phyloP scores from a whole-genome alignment of 1,140 invertebrate species.

The Drosophila rufa region DNA sequence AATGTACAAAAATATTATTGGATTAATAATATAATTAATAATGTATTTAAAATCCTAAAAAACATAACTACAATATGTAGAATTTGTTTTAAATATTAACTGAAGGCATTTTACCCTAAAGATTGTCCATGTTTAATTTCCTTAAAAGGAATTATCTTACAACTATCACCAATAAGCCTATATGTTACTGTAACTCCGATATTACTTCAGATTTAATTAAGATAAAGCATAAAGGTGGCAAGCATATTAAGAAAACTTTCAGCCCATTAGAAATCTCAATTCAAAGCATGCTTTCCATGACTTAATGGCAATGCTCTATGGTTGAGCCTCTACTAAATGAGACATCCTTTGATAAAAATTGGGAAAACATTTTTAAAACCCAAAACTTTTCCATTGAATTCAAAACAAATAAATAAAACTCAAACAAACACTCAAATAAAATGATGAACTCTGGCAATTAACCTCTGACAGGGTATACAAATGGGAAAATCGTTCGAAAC shows the following conservation, averaged over 20 bases:
- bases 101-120: no score
- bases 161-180: neutral
- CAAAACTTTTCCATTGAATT: neutral
- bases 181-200: no score
- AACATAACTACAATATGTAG: neutral
- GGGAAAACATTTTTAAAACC: neutral
- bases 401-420: neutral
- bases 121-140: no score
- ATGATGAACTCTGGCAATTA: slow-evolving; percentile 27
- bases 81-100: no score
- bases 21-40: no score
- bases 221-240: slow-evolving; percentile 1
- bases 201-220: slow-evolving; percentile 28
- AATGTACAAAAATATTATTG: neutral
- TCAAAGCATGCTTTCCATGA: neutral
- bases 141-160: no score
- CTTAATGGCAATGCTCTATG: slow-evolving; percentile 9
- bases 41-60: no score
- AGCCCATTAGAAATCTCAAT: neutral
- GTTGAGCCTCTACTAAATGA: neutral
- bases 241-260: slow-evolving; percentile 17
- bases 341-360: neutral
- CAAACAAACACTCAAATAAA: slow-evolving; percentile 6
- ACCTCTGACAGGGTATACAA: slow-evolving; percentile 32
- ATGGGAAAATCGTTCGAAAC: slow-evolving; percentile 42